These are phyloP conservation scores for Todiramphus saurophagus DNA, from an alignment of 2,113 vertebrate species.

Conservation along the genomic window DNA sequence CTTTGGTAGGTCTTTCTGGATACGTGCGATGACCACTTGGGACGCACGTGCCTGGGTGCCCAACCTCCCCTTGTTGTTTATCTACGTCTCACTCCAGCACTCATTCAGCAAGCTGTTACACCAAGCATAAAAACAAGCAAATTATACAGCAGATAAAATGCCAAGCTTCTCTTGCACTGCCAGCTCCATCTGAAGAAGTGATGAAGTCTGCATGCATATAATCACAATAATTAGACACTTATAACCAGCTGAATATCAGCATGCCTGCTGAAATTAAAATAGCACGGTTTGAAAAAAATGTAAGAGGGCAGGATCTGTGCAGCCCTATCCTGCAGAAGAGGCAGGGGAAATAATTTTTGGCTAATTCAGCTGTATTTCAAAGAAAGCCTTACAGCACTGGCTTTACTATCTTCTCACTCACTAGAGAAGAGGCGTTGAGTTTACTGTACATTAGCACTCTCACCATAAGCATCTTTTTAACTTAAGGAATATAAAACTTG, in stretches of 20 bases:
- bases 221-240: conserved; percentile 64
- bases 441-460: not conserved
- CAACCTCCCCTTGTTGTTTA: not conserved
- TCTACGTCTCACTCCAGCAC: not conserved
- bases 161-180: conserved; percentile 31
- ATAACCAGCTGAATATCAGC: conserved; percentile 44
- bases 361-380: not conserved
- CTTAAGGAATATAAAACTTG: not conserved
- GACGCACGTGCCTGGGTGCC: not conserved
- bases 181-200: conserved; percentile 35
- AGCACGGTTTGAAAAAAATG: not conserved
- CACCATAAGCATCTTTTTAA: not conserved
- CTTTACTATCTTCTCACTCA: not conserved
- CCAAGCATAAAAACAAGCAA: conserved; percentile 45
- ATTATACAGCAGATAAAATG: conserved; percentile 37
- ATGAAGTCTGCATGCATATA: conserved; percentile 49
- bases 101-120: conserved; percentile 48
- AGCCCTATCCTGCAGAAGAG: not conserved
- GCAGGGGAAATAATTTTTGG: not conserved
- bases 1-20: not conserved
- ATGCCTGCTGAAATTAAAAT: conserved; percentile 34
- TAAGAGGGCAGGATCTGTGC: not conserved
- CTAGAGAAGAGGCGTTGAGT: not conserved
- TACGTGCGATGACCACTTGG: not conserved
- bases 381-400: not conserved